Percentiles rank a stretch among this genome's conserved stretches.
Evolutionary conservation across 2,113 vertebrate species (phyloP).

Genomic region (Zootoca vivipara): DNA sequence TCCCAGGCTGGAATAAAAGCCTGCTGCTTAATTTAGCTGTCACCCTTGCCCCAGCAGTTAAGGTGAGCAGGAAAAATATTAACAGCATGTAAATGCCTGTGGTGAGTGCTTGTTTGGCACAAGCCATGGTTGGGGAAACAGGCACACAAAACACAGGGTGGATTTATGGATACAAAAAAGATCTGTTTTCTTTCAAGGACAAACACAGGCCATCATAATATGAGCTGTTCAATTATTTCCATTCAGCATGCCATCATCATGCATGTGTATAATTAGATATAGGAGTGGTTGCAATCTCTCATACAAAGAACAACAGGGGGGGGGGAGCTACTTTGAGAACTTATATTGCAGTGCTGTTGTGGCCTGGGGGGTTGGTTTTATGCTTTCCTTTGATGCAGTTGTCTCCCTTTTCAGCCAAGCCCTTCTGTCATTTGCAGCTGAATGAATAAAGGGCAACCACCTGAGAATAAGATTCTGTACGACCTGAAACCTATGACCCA

Average conservation of each 20-base stretch:
- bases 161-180: background rate
- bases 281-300: constrained; percentile 8
- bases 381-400: background rate
- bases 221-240: constrained; percentile 13
- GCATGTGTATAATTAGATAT: constrained; percentile 46
- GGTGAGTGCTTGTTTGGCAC: constrained; percentile 11
- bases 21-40: constrained; percentile 8
- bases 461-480: background rate
- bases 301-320: constrained; percentile 4
- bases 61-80: constrained; percentile 2
- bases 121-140: constrained; percentile 25
- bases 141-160: constrained; percentile 11
- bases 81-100: constrained; percentile 45
- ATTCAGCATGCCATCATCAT: constrained; percentile 3
- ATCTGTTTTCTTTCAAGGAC: constrained; percentile 1
- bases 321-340: background rate
- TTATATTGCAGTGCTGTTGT: constrained; percentile 2
- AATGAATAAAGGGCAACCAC: background rate
- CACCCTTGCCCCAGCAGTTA: constrained; percentile 14
- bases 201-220: constrained; percentile 5
- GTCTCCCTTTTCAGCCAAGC: background rate
- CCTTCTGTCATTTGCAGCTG: background rate
- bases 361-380: background rate
- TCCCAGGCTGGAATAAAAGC: background rate
- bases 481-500: background rate